These are phyloP conservation scores for Nasonia giraulti DNA, from an alignment of 1,140 invertebrate genomes.

Conservation along the genomic window DNA sequence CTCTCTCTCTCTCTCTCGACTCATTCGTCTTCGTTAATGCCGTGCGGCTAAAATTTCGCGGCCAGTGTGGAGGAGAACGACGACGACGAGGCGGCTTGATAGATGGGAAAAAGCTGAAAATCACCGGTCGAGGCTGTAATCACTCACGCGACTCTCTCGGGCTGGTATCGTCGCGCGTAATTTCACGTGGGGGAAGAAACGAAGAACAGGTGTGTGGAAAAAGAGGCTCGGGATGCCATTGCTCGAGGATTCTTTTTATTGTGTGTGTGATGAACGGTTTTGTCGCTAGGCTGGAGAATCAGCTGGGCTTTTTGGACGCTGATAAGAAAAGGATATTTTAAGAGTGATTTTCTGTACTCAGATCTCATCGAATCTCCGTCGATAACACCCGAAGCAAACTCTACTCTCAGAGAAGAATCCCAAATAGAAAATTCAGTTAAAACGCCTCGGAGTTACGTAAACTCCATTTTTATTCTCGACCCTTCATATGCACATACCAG, in stretches of 20 bases:
- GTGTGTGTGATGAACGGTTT: neutral
- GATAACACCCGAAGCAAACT: too few relatives aligned
- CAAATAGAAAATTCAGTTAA: neutral
- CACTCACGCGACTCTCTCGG: neutral
- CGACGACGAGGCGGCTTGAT: constrained; percentile 5
- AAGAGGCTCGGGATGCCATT: neutral
- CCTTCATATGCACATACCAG: neutral
- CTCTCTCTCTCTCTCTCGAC: neutral
- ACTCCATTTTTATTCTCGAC: neutral
- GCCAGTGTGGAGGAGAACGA: neutral
- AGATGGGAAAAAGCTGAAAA: constrained; percentile 47
- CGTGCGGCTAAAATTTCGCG: constrained; percentile 34
- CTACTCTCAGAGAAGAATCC: neutral
- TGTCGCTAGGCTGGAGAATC: too few relatives aligned
- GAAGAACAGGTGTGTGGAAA: neutral
- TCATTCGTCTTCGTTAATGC: constrained; percentile 58
- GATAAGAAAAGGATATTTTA: too few relatives aligned
- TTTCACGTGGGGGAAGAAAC: neutral
- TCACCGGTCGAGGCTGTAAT: neutral
- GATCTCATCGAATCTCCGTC: too few relatives aligned
- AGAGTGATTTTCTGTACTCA: too few relatives aligned
- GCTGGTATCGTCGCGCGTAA: neutral
- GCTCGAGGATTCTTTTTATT: neutral
- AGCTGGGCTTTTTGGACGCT: too few relatives aligned
- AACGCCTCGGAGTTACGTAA: neutral